Percentiles rank a stretch among this genome's conserved stretches.
These are phyloP conservation scores for Cheilosia grossa DNA, from an alignment of 2,888 invertebrate genomes.

Conservation along the genomic window DNA sequence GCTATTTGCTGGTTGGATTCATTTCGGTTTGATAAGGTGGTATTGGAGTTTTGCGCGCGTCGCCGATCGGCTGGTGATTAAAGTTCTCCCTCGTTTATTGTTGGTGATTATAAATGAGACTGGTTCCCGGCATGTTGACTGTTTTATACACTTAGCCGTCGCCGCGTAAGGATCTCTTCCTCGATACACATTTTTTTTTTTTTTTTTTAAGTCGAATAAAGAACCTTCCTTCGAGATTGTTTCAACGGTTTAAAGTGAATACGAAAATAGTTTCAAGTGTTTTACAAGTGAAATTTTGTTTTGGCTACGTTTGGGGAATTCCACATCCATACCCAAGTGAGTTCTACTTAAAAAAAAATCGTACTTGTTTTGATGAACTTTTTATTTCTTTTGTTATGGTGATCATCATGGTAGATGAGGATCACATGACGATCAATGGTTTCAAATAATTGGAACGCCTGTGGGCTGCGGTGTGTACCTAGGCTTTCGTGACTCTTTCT, in stretches of 20 bases:
- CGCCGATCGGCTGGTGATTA: conserved; percentile 46
- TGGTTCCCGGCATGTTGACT: conserved; percentile 41
- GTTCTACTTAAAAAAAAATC: conserved; percentile 36
- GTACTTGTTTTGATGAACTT: not conserved
- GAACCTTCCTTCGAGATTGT: no score
- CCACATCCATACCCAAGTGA: conserved; percentile 45
- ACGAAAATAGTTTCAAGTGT: conserved; percentile 11
- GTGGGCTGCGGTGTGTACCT: not conserved
- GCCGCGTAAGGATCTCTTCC: conserved; percentile 67
- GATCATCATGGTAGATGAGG: not conserved
- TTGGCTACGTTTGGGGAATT: not conserved
- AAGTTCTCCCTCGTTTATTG: conserved; percentile 60
- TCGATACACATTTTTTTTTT: conserved; percentile 1
- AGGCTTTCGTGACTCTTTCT: not conserved
- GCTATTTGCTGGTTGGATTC: conserved; percentile 6
- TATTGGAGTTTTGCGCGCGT: conserved; percentile 32
- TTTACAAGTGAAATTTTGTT: conserved; percentile 37
- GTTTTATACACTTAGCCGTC: conserved; percentile 66
- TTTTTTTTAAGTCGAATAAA: not conserved
- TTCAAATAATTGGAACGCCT: not conserved
- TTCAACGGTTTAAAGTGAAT: no score
- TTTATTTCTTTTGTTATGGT: conserved; percentile 19
- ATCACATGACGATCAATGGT: conserved; percentile 13
- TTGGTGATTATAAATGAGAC: conserved; percentile 71
- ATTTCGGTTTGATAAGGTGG: not conserved